Evolutionary conservation across 2,113 vertebrate genomes (phyloP).

Genomic region (Mandrillus leucophaeus): DNA sequence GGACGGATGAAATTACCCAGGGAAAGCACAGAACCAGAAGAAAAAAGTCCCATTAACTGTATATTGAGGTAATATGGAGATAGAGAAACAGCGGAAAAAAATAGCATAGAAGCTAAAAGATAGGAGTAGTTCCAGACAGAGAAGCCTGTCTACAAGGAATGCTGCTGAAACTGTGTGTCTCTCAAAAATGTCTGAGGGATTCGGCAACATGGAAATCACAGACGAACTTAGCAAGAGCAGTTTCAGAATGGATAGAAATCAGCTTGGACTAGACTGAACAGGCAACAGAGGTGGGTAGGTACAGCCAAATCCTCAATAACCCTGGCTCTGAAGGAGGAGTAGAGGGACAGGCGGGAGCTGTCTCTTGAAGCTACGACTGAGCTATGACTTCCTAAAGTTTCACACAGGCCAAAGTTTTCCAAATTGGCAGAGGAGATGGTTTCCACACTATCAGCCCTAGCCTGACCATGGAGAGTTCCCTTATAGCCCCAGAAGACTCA

Average conservation of each 20-base stretch:
- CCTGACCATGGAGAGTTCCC: background rate
- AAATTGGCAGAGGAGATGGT: background rate
- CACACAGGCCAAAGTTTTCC: background rate
- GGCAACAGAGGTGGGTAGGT: background rate
- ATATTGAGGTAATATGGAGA: background rate
- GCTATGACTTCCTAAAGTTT: background rate
- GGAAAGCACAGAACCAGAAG: background rate
- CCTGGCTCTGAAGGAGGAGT: accelerated
- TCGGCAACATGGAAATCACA: background rate
- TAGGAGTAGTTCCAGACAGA: background rate
- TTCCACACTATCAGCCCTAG: no score
- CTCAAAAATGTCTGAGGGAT: background rate
- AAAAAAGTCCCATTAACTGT: background rate
- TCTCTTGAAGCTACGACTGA: background rate
- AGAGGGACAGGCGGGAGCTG: background rate
- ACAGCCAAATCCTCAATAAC: background rate
- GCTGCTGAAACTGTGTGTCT: background rate
- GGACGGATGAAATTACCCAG: background rate
- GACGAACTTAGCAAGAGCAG: accelerated
- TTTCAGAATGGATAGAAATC: background rate
- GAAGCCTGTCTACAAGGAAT: background rate
- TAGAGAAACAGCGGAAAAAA: background rate
- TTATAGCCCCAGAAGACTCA: background rate
- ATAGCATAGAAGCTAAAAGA: background rate
- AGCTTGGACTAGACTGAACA: background rate